Evolutionary conservation across 2,113 vertebrate genomes (phyloP).

Genomic region (Thymallus thymallus): DNA sequence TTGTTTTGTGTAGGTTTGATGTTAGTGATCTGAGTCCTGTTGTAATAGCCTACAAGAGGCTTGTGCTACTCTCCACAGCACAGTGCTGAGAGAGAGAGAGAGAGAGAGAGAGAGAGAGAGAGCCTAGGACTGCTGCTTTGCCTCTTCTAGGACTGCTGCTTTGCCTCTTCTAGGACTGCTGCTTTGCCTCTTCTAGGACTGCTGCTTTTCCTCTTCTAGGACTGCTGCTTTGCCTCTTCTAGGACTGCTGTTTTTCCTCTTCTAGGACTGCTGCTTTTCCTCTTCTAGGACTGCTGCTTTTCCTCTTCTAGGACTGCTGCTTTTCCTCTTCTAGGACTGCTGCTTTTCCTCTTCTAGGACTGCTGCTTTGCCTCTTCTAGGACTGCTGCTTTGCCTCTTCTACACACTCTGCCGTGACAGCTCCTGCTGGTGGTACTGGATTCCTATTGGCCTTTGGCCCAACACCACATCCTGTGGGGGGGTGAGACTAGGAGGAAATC

Average conservation of each 20-base stretch:
- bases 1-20: background rate
- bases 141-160: background rate
- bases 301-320: background rate
- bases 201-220: background rate
- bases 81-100: no score
- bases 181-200: background rate
- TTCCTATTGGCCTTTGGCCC: conserved; percentile 7
- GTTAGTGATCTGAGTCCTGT: no score
- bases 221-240: background rate
- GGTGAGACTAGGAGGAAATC: conserved; percentile 15
- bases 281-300: background rate
- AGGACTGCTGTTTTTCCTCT: background rate
- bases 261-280: background rate
- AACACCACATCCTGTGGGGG: conserved; percentile 17
- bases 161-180: background rate
- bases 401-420: background rate
- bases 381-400: background rate
- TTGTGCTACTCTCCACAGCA: no score
- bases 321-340: background rate
- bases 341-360: background rate
- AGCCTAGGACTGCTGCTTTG: background rate
- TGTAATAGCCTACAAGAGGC: no score
- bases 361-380: background rate
- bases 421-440: background rate
- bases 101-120: no score